Evolutionary conservation across 2,888 invertebrate species (phyloP), one percentile per base, ranked within the genome.

Genomic region (Penaeus monodon): DNA sequence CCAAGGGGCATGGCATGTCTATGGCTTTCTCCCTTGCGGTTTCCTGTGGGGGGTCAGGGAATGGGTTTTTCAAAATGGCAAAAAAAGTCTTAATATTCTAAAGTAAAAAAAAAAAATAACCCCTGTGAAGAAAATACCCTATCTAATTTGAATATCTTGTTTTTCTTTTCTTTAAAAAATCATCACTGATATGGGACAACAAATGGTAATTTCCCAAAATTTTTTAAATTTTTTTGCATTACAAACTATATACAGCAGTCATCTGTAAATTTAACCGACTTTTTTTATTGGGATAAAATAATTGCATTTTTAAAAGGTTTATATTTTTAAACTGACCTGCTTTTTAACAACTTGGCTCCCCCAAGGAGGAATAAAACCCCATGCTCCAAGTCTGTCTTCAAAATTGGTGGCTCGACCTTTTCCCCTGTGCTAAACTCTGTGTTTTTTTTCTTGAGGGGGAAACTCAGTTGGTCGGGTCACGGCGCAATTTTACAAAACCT

Each of bases 401-500:
- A 65, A 66, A 80, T 57, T 7, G 66, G 29, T 33, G n/a, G 29
- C 33, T 85, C 83, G 14, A 57, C 78, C 81, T 92, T 92, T 27
- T 93, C 93, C 2, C 91, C 88, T 89, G 91, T 91, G 85, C 94
- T 92, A 24, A 94, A 91, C 91, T 93, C 93, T 29, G 93, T 91
- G n/a, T 92, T 92, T 10, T 93, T 92, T 90, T 93, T 92, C 91
- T 94, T 93, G 89, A 97, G 93, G 66, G 98, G 98, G 91, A 96
- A 97, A 33, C 93, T 92, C 22, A 96, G 92, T 91, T 95, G 95
- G 88, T 96, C 95, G 0, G 96, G 66, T 95, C 94, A 89, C 97
- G 94, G 92, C 96, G 96, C 89, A 95, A 94, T n/a, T 96, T 94
- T 0, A 99, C 96, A 14, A n/a, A n/a, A 97, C 94, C 14, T 96